Base-by-base conservation (phyloP, 2,888 invertebrate species). In the Himalopsyche japonica region DNA sequence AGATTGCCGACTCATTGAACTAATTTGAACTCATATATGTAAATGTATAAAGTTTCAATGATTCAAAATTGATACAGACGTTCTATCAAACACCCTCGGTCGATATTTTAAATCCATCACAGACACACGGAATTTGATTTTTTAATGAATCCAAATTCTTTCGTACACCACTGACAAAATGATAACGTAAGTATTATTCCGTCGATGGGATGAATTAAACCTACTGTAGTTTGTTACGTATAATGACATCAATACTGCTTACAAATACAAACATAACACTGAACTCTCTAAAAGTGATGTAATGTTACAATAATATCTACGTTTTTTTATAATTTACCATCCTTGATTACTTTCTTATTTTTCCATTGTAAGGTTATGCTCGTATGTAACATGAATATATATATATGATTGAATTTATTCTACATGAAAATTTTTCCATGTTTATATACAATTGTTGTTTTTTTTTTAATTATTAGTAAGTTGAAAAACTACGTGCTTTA, bases 321-420 rank as follows among this genome's bases (percentile, higher is more conserved):
- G 12, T 27, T 79, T 79, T 79, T 4, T 32, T 32, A 32, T 32
- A 32, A 32, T 4, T 32, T 6, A 32, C n/a, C n/a, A n/a, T n/a
- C n/a, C n/a, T 43, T 82, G 79, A 79, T 79, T 82, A 79, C 79
- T 82, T 64, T 47, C 70, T 82, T 70, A 82, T 82, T 82, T 79
- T 47, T n/a, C 49, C 20, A 7, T 78, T 37, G 77, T 79, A 37
- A 64, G 82, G 30, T 43, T 82, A 64, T 57, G n/a, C 79, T 82
- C 49, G n/a, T 49, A 49, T 18, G 10, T 49, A 49, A 49, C 20
- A 49, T 49, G 7, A 20, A n/a, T 3, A 49, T 7, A 18, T n/a
- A 20, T 3, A 6, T n/a, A 49, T 49, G 10, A 49, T 20, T 49
- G n/a, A 49, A 49, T 18, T 49, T 20, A n/a, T 49, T n/a, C 20